Evolutionary conservation across 1,140 invertebrate genomes (phyloP).

Genomic region (Papilio helenus): DNA sequence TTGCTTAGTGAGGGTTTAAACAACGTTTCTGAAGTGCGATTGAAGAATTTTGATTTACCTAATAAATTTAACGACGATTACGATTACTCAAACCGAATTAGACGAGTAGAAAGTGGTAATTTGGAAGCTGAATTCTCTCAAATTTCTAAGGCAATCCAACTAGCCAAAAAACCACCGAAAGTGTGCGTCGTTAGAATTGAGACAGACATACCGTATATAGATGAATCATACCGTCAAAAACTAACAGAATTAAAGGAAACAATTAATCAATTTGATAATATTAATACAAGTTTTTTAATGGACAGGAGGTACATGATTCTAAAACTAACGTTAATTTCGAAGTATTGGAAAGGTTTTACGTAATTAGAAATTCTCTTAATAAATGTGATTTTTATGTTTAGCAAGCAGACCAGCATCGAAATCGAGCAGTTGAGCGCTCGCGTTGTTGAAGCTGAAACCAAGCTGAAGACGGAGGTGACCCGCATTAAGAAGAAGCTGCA

Average conservation of each 20-base stretch:
- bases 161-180: constrained; percentile 58
- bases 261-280: constrained; percentile 85
- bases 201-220: constrained; percentile 68
- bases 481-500: constrained; percentile 99
- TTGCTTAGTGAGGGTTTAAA: constrained; percentile 84
- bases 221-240: constrained; percentile 83
- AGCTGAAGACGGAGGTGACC: constrained; percentile 96
- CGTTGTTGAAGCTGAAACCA: constrained; percentile 97
- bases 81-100: constrained; percentile 50
- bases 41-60: constrained; percentile 53
- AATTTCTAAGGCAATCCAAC: constrained; percentile 40
- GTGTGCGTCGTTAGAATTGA: constrained; percentile 68
- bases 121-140: constrained; percentile 59
- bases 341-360: constrained; percentile 19
- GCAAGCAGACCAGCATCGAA: constrained; percentile 98
- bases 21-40: constrained; percentile 76
- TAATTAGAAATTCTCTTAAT: background rate
- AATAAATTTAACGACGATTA: constrained; percentile 43
- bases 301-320: constrained; percentile 84
- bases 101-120: constrained; percentile 50
- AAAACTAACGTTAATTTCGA: constrained; percentile 19
- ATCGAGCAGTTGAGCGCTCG: constrained; percentile 97
- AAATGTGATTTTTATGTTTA: constrained; percentile 71
- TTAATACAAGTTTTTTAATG: constrained; percentile 84
- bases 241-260: constrained; percentile 84